Conservation (phyloP, 92 coral and sea anemone species). For the Parazoanthus darwini region DNA sequence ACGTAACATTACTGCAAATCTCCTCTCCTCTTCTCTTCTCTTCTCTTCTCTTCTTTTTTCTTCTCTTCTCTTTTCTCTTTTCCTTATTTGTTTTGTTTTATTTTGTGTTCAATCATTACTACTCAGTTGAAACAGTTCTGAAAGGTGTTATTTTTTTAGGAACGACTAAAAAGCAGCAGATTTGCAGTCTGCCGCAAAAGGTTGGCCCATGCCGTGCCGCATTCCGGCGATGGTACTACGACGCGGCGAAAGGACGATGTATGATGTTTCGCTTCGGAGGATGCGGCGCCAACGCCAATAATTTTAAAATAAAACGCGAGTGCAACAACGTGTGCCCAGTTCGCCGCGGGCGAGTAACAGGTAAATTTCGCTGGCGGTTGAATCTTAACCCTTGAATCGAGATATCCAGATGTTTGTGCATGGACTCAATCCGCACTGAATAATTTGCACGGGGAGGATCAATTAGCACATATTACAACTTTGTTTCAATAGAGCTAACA, state of each 20-base stretch:
- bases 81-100: not conserved
- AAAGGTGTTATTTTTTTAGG: constrained; percentile 14
- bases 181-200: constrained; percentile 52
- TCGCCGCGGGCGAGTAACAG: constrained; percentile 5
- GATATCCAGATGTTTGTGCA: no score
- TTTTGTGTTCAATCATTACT: not conserved
- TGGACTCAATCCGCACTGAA: no score
- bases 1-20: no score
- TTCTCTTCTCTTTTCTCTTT: no score
- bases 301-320: constrained; percentile 70
- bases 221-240: constrained; percentile 83
- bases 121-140: not conserved
- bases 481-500: no score
- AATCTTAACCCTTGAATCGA: not conserved
- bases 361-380: constrained; percentile 17
- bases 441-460: no score
- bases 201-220: constrained; percentile 77
- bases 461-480: no score
- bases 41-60: no score
- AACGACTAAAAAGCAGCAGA: constrained; percentile 18
- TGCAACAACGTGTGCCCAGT: constrained; percentile 71
- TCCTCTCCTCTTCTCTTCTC: no score
- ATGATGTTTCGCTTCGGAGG: constrained; percentile 80
- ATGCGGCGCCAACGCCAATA: constrained; percentile 86
- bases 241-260: constrained; percentile 68